Evolutionary conservation across 2,113 vertebrate species (phyloP), one percentile per base, ranked within the genome.

Genomic region (Ornithorhynchus anatinus): DNA sequence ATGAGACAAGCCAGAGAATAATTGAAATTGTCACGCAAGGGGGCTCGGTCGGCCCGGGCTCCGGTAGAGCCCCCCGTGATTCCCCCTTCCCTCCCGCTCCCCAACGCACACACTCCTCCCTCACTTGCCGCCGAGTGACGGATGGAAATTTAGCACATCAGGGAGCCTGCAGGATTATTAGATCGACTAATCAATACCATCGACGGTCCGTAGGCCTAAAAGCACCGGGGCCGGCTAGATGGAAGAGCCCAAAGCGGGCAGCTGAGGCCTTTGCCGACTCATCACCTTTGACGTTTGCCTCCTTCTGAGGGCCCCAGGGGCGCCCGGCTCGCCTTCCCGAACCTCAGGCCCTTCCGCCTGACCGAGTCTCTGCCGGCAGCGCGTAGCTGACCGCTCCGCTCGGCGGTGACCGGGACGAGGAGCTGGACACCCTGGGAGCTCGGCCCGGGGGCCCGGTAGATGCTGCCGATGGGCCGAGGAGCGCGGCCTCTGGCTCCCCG

Each of bases 171-270:
- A 74, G 85, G 92, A 92, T 94, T 91, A 95, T 92, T 92, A 94
- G 91, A 92, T 88, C 90, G 79, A 87, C 92, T 91, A 92, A 97
- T 98, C 96, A 95, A 98, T 98, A 95, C 84, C 89, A 92, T 86
- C 82, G 95, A 96, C 95, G 91, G 93, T 92, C 95, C 85, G 90
- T 88, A 78, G 80, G 89, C 93, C 94, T 95, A 92, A 96, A 94
- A 95, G 94, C 90, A 89, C 43, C 44, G 79, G 73, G 83, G 82
- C 85, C 54, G 62, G 81, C 87, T 32, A 66, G 54, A 80, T 89
- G 86, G 43, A 82, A 86, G 73, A 69, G 80, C 76, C 4, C 54
- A 83, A 87, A 83, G 61, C 59, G 81, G 78, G 73, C 79, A 42
- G 79, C 66, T 72, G 75, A 89, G 92, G 62, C 79, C 70, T 78